Evolutionary conservation across 2,888 invertebrate genomes (phyloP).

Genomic region (Cantharis flavilabris): DNA sequence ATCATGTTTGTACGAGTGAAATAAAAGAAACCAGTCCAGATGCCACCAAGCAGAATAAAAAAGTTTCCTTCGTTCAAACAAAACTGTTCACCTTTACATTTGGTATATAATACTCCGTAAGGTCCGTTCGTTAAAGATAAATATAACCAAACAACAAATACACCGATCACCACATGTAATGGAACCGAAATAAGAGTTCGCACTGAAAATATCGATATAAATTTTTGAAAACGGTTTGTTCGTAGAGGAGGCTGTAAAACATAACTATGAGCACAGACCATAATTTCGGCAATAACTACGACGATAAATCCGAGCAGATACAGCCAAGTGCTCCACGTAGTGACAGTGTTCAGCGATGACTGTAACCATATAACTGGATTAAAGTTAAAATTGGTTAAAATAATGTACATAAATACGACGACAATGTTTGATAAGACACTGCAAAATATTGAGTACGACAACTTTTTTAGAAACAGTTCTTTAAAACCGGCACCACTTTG

Average conservation of each 20-base stretch:
- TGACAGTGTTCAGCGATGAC: slow-evolving; percentile 62
- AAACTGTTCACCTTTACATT: slow-evolving; percentile 57
- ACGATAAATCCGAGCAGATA: slow-evolving; percentile 67
- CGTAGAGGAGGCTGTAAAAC: slow-evolving; percentile 64
- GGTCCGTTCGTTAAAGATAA: slow-evolving; percentile 66
- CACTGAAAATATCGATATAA: slow-evolving; percentile 65
- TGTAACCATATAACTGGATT: slow-evolving; percentile 70
- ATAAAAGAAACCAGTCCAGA: slow-evolving; percentile 69
- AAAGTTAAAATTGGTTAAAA: slow-evolving; percentile 65
- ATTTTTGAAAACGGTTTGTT: slow-evolving; percentile 69
- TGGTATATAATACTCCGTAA: slow-evolving; percentile 60
- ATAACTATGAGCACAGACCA: slow-evolving; percentile 72
- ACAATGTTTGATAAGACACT: slow-evolving; percentile 51
- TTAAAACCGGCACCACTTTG: slow-evolving; percentile 4
- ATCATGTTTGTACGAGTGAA: slow-evolving; percentile 63
- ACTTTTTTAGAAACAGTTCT: slow-evolving; percentile 55
- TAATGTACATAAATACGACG: slow-evolving; percentile 46
- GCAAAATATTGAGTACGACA: slow-evolving; percentile 56
- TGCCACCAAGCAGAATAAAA: slow-evolving; percentile 69
- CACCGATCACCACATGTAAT: slow-evolving; percentile 68
- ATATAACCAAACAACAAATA: slow-evolving; percentile 71
- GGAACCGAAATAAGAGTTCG: slow-evolving; percentile 62
- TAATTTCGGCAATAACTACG: slow-evolving; percentile 72
- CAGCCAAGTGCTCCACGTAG: slow-evolving; percentile 67
- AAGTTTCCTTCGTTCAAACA: slow-evolving; percentile 71